A percentile compares a stretch with the other conserved stretches of the same genome.
Evolutionary conservation across 2,888 invertebrate species (phyloP).

Genomic region (Rosalia funebris): DNA sequence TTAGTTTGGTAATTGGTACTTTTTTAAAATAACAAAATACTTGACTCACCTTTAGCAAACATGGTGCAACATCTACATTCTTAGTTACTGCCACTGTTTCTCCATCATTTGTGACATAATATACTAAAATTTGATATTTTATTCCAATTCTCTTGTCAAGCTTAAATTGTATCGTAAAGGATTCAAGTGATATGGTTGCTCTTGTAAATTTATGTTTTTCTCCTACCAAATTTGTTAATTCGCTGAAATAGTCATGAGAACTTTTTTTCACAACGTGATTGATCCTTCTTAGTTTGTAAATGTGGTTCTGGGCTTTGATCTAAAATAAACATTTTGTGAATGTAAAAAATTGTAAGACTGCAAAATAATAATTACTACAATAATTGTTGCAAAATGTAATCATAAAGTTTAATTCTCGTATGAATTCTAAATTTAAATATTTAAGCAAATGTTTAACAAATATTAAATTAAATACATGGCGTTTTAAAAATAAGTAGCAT

Average conservation of each 20-base stretch:
- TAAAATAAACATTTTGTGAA: too few relatives aligned
- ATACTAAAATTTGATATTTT: constrained; percentile 66
- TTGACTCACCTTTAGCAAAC: constrained; percentile 62
- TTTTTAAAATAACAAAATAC: too few relatives aligned
- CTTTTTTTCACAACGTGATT: constrained; percentile 50
- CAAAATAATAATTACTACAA: too few relatives aligned
- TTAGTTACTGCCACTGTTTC: constrained; percentile 69
- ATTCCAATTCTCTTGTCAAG: constrained; percentile 65
- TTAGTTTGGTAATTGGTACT: too few relatives aligned
- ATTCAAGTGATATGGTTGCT: constrained; percentile 51
- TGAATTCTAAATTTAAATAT: too few relatives aligned
- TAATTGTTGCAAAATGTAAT: too few relatives aligned
- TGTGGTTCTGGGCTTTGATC: constrained; percentile 58
- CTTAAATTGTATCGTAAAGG: constrained; percentile 64
- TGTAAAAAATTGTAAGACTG: too few relatives aligned
- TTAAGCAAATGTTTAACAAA: too few relatives aligned
- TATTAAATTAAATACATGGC: too few relatives aligned
- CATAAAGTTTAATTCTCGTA: too few relatives aligned
- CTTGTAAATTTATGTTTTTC: constrained; percentile 52
- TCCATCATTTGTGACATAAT: constrained; percentile 66
- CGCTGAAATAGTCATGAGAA: constrained; percentile 44
- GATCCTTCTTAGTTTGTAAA: constrained; percentile 54
- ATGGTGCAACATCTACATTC: constrained; percentile 66
- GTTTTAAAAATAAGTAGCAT: too few relatives aligned
- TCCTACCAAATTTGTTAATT: constrained; percentile 55